Evolutionary conservation across 2,113 vertebrate species (phyloP).

Genomic region (Polyodon spathula): DNA sequence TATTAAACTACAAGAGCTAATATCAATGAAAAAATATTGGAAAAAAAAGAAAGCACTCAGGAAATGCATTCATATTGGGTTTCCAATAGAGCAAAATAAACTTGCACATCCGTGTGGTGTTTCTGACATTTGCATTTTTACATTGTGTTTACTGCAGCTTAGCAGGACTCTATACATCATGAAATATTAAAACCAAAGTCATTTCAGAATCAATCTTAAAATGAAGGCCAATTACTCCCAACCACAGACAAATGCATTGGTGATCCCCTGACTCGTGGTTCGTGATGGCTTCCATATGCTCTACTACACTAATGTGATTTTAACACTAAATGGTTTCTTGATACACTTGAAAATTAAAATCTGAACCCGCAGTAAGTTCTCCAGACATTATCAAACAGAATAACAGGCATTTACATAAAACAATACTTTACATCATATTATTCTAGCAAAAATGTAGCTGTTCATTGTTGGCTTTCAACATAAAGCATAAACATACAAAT

Average conservation of each 20-base stretch:
- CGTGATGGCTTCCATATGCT: conserved; percentile 6
- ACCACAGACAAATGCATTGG: background rate
- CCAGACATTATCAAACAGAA: background rate
- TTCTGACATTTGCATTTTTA: background rate
- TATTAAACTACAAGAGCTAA: too few species aligned
- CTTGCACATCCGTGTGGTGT: too few species aligned
- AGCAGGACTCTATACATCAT: background rate
- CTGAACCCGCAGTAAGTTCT: background rate
- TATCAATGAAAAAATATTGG: too few species aligned
- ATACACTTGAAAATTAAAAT: background rate
- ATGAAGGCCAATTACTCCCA: conserved; percentile 12
- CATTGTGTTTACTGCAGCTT: background rate
- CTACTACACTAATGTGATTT: conserved; percentile 5
- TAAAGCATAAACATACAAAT: too few species aligned
- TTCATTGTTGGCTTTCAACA: too few species aligned
- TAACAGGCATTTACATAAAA: too few species aligned
- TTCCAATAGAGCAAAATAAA: too few species aligned
- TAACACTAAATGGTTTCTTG: background rate
- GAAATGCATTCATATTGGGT: too few species aligned
- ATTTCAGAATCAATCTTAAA: conserved; percentile 1
- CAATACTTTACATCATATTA: too few species aligned
- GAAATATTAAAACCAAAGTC: background rate
- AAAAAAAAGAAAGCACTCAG: too few species aligned
- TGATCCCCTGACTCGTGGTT: background rate
- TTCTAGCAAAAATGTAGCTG: too few species aligned